Percentiles rank a stretch among this genome's conserved stretches.
Conservation (phyloP, 2,888 invertebrate species). For the Onchidella celtica region DNA sequence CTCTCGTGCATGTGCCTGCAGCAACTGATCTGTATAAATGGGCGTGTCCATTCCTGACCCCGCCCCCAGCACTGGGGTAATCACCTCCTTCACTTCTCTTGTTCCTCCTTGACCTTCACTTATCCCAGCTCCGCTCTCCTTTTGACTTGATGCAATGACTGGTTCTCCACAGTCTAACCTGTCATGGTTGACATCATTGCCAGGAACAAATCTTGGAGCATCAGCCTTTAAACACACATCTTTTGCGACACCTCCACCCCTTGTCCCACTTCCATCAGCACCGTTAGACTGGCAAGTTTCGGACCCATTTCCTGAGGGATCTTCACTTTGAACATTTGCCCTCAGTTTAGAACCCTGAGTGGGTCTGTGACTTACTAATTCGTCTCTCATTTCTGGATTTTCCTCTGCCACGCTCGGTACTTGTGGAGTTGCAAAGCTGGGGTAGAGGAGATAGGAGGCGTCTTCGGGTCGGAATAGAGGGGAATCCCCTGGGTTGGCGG, state of each 20-base stretch:
- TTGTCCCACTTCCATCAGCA: neutral
- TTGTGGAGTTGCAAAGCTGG: constrained; percentile 20
- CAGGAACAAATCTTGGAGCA: neutral
- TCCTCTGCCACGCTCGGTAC: neutral
- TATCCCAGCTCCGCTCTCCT: neutral
- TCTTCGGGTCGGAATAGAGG: constrained; percentile 46
- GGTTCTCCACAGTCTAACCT: neutral
- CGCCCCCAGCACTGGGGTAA: constrained; percentile 59
- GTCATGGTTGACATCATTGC: neutral
- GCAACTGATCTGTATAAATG: constrained; percentile 64
- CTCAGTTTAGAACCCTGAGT: neutral
- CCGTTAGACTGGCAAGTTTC: neutral
- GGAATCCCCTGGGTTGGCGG: constrained; percentile 34
- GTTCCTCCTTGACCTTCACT: neutral
- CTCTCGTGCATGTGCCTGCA: constrained; percentile 65
- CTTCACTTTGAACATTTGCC: neutral
- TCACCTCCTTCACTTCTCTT: constrained; percentile 45
- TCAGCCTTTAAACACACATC: neutral
- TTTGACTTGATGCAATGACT: neutral
- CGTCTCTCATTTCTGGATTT: neutral
- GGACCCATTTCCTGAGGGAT: neutral
- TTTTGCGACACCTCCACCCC: neutral
- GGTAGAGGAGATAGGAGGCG: constrained; percentile 44
- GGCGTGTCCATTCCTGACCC: constrained; percentile 72
- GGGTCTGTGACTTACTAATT: neutral